These are phyloP conservation scores for Benitochromis conjunctus DNA, from an alignment of 2,113 vertebrate species.

Conservation along the genomic window DNA sequence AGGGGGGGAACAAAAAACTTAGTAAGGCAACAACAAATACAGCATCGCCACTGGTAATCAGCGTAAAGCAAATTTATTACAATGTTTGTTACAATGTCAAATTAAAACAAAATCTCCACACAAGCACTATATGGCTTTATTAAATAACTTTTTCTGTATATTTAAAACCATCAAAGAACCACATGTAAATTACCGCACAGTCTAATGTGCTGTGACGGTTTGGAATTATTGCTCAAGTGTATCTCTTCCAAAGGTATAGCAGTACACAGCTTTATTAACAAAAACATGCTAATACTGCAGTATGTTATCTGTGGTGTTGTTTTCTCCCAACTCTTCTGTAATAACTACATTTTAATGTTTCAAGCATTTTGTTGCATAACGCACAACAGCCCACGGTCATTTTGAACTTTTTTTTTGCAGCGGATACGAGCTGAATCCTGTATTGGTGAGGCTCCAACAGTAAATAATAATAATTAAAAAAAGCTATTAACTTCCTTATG, in stretches of 20 bases:
- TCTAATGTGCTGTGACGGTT: background rate
- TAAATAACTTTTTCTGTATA: background rate
- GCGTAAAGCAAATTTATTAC: background rate
- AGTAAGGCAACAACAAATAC: background rate
- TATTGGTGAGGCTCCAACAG: background rate
- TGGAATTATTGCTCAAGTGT: background rate
- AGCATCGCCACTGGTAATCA: background rate
- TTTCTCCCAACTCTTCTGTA: background rate
- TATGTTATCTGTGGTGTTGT: background rate
- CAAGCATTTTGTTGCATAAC: background rate
- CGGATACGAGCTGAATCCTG: background rate
- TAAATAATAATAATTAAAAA: background rate
- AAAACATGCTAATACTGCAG: background rate
- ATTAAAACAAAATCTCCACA: background rate
- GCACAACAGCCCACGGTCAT: background rate
- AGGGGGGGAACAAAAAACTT: background rate
- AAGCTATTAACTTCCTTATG: background rate
- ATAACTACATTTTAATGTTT: background rate
- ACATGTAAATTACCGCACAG: background rate
- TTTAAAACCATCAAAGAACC: background rate
- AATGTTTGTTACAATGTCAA: slow-evolving; percentile 6
- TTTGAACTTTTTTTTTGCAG: background rate
- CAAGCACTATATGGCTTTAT: background rate
- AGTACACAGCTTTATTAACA: background rate
- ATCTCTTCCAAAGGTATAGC: background rate